Conservation (phyloP, 2,797 vertebrate genomes). For the Lateolabrax maculatus region DNA sequence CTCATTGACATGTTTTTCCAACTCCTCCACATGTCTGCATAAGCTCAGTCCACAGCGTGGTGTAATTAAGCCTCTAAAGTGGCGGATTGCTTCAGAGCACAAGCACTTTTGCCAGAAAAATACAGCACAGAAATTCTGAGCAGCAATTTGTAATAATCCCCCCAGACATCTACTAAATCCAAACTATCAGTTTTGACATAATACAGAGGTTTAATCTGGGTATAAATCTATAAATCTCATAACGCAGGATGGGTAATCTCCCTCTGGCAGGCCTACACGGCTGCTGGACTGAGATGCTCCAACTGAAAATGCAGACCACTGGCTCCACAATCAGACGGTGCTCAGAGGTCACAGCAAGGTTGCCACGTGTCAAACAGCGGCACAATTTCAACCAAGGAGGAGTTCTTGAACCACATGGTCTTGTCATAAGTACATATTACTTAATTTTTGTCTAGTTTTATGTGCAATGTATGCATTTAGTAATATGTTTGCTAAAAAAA, state of each 20-base stretch:
- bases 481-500: conserved; percentile 53
- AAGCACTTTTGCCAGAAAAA: conserved; percentile 70
- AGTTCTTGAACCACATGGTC: conserved; percentile 25
- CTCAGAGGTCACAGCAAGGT: conserved; percentile 53
- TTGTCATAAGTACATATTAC: conserved; percentile 12
- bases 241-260: conserved; percentile 76
- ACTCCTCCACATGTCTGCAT: conserved; percentile 72
- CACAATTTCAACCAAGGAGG: conserved; percentile 54
- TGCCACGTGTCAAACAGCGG: conserved; percentile 49
- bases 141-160: conserved; percentile 83
- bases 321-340: conserved; percentile 49
- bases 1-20: conserved; percentile 73
- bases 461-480: conserved; percentile 29
- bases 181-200: conserved; percentile 83
- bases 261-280: conserved; percentile 67
- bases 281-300: conserved; percentile 60
- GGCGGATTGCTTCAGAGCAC: conserved; percentile 68
- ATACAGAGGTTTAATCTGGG: conserved; percentile 81
- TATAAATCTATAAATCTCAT: conserved; percentile 84
- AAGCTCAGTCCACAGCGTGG: conserved; percentile 67
- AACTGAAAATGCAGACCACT: conserved; percentile 57
- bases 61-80: conserved; percentile 84
- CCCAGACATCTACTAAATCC: conserved; percentile 80
- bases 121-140: conserved; percentile 72
- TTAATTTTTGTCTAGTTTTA: not conserved